Evolutionary conservation across 2,113 vertebrate species (phyloP).

Genomic region (Pardalotus punctatus): DNA sequence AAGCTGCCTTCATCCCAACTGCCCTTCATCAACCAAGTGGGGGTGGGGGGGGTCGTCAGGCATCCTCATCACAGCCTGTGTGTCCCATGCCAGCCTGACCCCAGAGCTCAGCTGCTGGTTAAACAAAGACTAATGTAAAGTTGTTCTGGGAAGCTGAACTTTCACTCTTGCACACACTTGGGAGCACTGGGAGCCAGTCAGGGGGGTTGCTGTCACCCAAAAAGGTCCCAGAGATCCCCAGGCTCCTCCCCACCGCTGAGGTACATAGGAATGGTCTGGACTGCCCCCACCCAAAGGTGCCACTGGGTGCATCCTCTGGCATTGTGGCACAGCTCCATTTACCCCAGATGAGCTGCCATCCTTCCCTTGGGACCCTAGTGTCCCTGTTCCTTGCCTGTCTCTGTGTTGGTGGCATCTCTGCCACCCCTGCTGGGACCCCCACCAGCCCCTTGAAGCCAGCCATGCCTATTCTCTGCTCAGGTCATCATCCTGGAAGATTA

Average conservation of each 20-base stretch:
- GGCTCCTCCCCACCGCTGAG: background rate
- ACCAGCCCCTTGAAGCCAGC: background rate
- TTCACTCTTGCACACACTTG: background rate
- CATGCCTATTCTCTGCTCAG: conserved; percentile 40
- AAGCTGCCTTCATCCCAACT: background rate
- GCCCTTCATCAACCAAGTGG: background rate
- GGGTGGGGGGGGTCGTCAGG: fast-evolving
- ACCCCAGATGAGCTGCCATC: background rate
- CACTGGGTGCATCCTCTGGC: too few relatives aligned
- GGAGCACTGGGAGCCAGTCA: background rate
- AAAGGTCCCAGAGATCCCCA: background rate
- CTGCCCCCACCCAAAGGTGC: background rate
- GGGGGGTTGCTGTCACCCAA: background rate
- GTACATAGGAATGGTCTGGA: background rate
- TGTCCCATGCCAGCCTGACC: background rate
- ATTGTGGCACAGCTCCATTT: background rate
- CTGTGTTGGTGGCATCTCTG: background rate
- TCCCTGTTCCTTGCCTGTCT: background rate
- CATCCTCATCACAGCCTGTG: fast-evolving
- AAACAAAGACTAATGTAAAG: background rate
- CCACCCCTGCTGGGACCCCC: background rate
- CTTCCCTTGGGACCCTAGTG: background rate
- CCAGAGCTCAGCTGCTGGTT: background rate
- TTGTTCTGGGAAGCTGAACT: background rate
- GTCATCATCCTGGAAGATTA: conserved; percentile 95